Base-by-base conservation (phyloP, 2,888 invertebrate species). In the Zeuzera pyrina region DNA sequence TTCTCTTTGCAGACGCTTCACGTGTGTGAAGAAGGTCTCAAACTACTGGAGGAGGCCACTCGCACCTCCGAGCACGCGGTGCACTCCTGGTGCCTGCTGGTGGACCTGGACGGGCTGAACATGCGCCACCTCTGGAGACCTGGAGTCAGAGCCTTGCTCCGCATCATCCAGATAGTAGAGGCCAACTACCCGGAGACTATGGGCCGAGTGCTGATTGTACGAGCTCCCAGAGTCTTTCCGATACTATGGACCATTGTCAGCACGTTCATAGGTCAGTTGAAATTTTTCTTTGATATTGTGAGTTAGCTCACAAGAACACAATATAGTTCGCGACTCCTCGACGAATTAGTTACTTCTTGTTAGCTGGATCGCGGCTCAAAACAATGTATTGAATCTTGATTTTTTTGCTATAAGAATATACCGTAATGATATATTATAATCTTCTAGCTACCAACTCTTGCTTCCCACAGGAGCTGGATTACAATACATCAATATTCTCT, bases 81-180 rank as follows among this genome's bases (percentile, higher is more conserved):
- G 15, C 91, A 92, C 30, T 90, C 93, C 29, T 97, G 97, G 94
- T 91, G 94, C 38, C 85, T 96, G 47, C 85, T 97, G 34, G 92
- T 97, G 15, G 97, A 97, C 81, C 85, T 97, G 50, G 97, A 97
- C 66, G 96, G 96, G 0, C 85, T 97, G 31, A 95, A 95, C 69
- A 96, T 97, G 95, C 86, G 97, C 2, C 97, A 97, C 74, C 85
- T 97, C 38, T 97, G 97, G 97, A 83, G 96, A 44, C 97, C 97
- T 0, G 97, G 97, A 13, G 91, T 97, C 42, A 88, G 90, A 49
- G 90, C 91, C 0, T 68, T 91, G 43, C 65, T 89, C 34, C 64
- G 87, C 36, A 86, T 87, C 57, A 84, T 84, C 8, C 78, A 79
- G 62, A 91, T 94, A 29, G 95, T 95, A 14, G 94, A 97, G 70